Evolutionary conservation across 2,888 invertebrate genomes (phyloP).

Genomic region (Allacma fusca): DNA sequence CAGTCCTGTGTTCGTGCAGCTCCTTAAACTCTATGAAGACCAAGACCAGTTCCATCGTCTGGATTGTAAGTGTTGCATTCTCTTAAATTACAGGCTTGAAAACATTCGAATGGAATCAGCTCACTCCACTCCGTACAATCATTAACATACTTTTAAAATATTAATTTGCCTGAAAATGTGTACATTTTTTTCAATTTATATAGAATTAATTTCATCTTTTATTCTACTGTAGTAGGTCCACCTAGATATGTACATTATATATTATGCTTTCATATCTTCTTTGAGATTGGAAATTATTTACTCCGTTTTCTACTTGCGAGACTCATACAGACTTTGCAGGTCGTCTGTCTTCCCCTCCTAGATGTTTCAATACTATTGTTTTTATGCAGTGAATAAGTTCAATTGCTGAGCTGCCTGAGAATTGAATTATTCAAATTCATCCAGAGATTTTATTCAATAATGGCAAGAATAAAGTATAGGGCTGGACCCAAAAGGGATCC

Average conservation of each 20-base stretch:
- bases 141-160: constrained; percentile 20
- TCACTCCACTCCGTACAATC: constrained; percentile 1
- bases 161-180: constrained; percentile 14
- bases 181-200: constrained; percentile 1
- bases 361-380: background rate
- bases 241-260: background rate
- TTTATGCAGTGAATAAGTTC: background rate
- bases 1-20: constrained; percentile 4
- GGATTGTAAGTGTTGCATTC: constrained; percentile 17
- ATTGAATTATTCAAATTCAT: background rate
- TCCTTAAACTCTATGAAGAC: background rate
- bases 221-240: background rate
- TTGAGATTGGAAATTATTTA: background rate
- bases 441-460: background rate
- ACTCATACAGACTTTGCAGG: background rate
- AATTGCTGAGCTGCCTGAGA: background rate
- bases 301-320: background rate
- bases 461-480: background rate
- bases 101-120: background rate
- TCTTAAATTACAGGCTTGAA: constrained; percentile 8
- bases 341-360: background rate
- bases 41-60: constrained; percentile 16
- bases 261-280: background rate
- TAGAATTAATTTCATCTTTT: background rate
- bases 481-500: background rate